A percentile compares a stretch with the other conserved stretches of the same genome.
Evolutionary conservation across 1,140 invertebrate genomes (phyloP).

Genomic region (Periplaneta americana): DNA sequence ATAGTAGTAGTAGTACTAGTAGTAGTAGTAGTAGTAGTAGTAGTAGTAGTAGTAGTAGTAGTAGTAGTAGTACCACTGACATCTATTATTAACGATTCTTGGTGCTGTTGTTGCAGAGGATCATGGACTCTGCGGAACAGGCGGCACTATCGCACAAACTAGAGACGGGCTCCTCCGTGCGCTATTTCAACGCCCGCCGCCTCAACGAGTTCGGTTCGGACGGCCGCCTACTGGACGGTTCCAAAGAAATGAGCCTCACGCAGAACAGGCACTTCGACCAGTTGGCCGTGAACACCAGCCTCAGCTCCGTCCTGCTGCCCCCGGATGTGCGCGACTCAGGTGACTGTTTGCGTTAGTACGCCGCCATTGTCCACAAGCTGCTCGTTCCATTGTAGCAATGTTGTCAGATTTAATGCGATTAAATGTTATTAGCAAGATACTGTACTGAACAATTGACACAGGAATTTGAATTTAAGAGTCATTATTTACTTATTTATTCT

Average conservation of each 20-base stretch:
- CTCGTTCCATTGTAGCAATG: no score
- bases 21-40: no score
- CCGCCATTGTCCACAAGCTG: neutral
- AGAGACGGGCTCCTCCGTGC: conserved; percentile 33
- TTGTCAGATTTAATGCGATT: no score
- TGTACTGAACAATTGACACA: no score
- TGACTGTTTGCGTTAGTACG: conserved; percentile 33
- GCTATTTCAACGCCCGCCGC: conserved; percentile 47
- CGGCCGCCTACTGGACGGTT: conserved; percentile 56
- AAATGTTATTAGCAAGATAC: no score
- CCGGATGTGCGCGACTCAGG: conserved; percentile 74
- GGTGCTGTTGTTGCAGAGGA: conserved; percentile 69
- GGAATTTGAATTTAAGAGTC: no score
- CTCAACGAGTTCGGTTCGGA: conserved; percentile 65
- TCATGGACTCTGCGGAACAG: conserved; percentile 83
- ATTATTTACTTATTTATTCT: no score
- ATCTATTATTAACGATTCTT: no score
- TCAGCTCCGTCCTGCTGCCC: conserved; percentile 86
- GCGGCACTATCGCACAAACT: conserved; percentile 59
- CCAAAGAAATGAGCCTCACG: conserved; percentile 58
- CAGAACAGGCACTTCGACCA: conserved; percentile 75
- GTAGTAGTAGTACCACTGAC: no score
- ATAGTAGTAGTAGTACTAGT: no score
- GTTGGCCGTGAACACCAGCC: conserved; percentile 74
- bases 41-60: no score